These are phyloP conservation scores for sheep (Ovis aries) DNA, from an alignment of 2,113 vertebrate species.

Conservation along the genomic window ARS-UI_Ramb_v3.0 NC_056055.1:248728001-248728500, in stretches of 20 bases:
- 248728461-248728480: background rate
- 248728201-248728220: background rate
- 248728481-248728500: background rate
- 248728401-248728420: background rate
- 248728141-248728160: too few relatives aligned
- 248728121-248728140: too few relatives aligned
- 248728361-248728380: background rate
- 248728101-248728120: fast-evolving
- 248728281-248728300: fast-evolving
- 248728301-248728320: background rate
- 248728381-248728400: fast-evolving
- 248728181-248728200: background rate
- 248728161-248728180: background rate
- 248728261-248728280: fast-evolving
- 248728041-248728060: background rate
- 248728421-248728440: background rate
- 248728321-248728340: background rate
- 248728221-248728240: background rate
- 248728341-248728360: background rate
- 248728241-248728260: background rate
- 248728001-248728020: background rate
- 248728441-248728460: background rate
- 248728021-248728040: background rate
- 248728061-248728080: background rate
- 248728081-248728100: fast-evolving